Evolutionary conservation across 2,113 vertebrate genomes (phyloP), one percentile per base, ranked within the genome.

Genomic region (Eudyptes chrysolophus): DNA sequence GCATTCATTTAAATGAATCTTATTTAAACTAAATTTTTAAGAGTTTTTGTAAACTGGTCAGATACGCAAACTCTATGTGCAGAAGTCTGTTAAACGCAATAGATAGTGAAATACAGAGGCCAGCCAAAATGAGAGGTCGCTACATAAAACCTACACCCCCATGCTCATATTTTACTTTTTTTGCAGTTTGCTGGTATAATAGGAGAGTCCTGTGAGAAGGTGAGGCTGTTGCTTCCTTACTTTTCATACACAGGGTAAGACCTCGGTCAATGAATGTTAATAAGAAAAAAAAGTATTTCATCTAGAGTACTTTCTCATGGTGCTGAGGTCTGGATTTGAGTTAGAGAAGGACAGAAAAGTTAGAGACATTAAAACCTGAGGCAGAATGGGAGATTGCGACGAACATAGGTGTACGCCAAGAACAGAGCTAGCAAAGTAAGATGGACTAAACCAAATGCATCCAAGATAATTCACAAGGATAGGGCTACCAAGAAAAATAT

Each of bases 401-500:
- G 70, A 71, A 8, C 30, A 26, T 7, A 15, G 19, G 11, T 48
- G 6, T 10, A 46, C 3, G 18, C 24, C 65, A 85, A 77, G 54
- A 83, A 25, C 15, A 61, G 57, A 88, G n/a, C 32, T 44, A 57
- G 42, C 48, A 60, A 94, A 84, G 60, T 13, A 16, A 71, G 60
- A 58, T 1, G 5, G 52, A 46, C n/a, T 71, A 65, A 90, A 85
- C 17, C 10, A 76, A 97, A 88, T 10, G n/a, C 21, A 77, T 51
- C 38, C 51, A 34, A 86, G 70, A 83, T 42, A 79, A 96, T 82
- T 79, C 2, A 0, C 16, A 60, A 78, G 64, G 77, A 69, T 25
- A 78, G n/a, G 20, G 38, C 64, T 75, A 96, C 38, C 52, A 84
- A 90, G 89, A 83, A 90, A 95, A 97, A 94, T 27, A 77, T 7